Evolutionary conservation across 1,140 invertebrate species (phyloP).

Genomic region (Apis florea): DNA sequence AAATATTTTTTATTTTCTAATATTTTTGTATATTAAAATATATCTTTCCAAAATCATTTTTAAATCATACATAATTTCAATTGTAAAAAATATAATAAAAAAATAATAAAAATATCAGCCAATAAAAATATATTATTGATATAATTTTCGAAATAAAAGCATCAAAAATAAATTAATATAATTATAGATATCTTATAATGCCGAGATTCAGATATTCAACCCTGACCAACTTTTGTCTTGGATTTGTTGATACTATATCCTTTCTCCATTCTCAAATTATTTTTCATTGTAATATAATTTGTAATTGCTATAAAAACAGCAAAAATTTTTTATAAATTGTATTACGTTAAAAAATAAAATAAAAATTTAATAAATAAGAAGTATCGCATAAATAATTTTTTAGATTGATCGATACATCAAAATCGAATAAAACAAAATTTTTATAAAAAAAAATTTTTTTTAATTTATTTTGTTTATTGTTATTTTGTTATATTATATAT

Average conservation of each 20-base stretch:
- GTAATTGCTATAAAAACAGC: neutral
- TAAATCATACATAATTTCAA: neutral
- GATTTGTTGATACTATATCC: neutral
- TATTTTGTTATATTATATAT: no score
- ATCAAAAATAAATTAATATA: conserved; percentile 7
- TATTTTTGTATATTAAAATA: no score
- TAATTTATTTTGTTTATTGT: no score
- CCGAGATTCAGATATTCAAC: conserved; percentile 34
- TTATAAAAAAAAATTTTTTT: no score
- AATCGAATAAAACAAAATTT: no score
- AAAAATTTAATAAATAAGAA: no score
- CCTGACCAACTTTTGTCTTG: conserved; percentile 54
- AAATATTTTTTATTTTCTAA: no score
- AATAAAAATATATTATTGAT: neutral
- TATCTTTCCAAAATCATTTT: neutral
- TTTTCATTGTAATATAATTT: neutral
- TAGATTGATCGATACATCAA: no score
- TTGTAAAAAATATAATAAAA: neutral
- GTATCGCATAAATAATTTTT: no score
- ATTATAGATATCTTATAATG: conserved; percentile 11
- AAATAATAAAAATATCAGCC: neutral
- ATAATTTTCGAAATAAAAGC: neutral
- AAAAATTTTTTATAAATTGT: neutral
- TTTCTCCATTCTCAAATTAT: no score
- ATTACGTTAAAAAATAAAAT: no score